Evolutionary conservation across 2,797 vertebrate species (phyloP).

Genomic region (Parotocinclus haroldoi): DNA sequence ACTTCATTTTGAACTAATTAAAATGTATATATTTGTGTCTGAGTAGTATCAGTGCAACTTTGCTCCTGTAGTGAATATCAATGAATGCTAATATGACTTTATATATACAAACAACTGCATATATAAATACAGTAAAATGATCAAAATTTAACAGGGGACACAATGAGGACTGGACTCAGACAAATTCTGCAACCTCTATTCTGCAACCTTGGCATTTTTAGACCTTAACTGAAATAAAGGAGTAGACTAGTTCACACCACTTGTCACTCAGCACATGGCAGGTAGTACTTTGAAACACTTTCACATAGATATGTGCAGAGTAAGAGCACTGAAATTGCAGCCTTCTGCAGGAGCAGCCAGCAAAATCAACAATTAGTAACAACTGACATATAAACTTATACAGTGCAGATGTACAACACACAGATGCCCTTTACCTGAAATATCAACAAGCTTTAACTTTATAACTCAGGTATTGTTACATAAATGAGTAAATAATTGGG

Average conservation of each 20-base stretch:
- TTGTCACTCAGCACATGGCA: slow-evolving; percentile 37
- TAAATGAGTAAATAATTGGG: not conserved
- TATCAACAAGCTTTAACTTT: not conserved
- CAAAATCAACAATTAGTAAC: slow-evolving; percentile 33
- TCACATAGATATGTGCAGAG: slow-evolving; percentile 25
- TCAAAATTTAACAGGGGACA: too few species aligned
- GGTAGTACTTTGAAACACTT: slow-evolving; percentile 37
- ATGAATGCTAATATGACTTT: too few species aligned
- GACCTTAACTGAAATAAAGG: slow-evolving; percentile 13
- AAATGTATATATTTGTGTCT: too few species aligned
- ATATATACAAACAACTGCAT: too few species aligned
- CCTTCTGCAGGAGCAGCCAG: slow-evolving; percentile 40
- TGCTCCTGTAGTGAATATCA: too few species aligned
- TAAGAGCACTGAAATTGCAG: slow-evolving; percentile 41
- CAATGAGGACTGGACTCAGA: too few species aligned
- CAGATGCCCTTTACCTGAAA: slow-evolving; percentile 2
- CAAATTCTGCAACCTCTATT: slow-evolving; percentile 3
- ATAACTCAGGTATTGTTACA: not conserved
- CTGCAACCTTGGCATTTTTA: slow-evolving; percentile 11
- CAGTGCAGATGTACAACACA: not conserved
- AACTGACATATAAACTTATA: slow-evolving; percentile 10
- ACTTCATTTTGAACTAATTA: too few species aligned
- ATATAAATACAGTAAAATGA: too few species aligned
- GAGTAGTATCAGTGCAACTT: too few species aligned
- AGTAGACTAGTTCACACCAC: slow-evolving; percentile 22